These are phyloP conservation scores for Ostrea denselamellosa DNA, from an alignment of 1,140 invertebrate species.

Conservation along the genomic window DNA sequence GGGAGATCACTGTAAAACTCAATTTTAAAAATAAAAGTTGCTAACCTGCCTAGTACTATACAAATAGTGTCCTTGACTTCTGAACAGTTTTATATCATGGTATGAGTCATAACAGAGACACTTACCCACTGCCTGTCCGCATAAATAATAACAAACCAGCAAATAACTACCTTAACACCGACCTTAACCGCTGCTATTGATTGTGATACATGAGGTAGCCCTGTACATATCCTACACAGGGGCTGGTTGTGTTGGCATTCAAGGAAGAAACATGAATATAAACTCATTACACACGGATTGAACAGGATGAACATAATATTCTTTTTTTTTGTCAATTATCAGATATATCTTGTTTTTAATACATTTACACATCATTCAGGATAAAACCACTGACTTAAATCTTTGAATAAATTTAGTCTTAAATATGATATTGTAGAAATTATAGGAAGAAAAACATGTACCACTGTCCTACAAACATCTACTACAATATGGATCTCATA, in stretches of 20 bases:
- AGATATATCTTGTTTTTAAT: no score
- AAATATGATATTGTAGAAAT: no score
- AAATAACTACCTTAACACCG: not conserved
- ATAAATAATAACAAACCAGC: slow-evolving; percentile 22
- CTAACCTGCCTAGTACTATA: not conserved
- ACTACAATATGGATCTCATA: no score
- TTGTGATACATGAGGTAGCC: not conserved
- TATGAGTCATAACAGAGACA: slow-evolving; percentile 13
- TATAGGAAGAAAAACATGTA: no score
- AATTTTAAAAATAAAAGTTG: not conserved
- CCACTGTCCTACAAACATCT: no score
- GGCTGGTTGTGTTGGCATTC: not conserved
- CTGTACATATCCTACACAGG: slow-evolving; percentile 1
- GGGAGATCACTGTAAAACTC: not conserved
- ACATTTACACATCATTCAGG: no score
- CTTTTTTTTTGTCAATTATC: no score
- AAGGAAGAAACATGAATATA: not conserved
- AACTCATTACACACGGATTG: not conserved
- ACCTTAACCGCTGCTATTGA: not conserved
- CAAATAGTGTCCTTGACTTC: slow-evolving; percentile 6
- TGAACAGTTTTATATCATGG: slow-evolving; percentile 10
- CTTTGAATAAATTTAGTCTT: no score
- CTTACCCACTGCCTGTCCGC: not conserved
- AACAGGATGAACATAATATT: not conserved
- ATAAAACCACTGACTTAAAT: no score